Percentiles rank a stretch among this genome's conserved stretches.
phyloP scores from a whole-genome alignment of 2,113 vertebrate genomes.

The Notechis scutatus region DNA sequence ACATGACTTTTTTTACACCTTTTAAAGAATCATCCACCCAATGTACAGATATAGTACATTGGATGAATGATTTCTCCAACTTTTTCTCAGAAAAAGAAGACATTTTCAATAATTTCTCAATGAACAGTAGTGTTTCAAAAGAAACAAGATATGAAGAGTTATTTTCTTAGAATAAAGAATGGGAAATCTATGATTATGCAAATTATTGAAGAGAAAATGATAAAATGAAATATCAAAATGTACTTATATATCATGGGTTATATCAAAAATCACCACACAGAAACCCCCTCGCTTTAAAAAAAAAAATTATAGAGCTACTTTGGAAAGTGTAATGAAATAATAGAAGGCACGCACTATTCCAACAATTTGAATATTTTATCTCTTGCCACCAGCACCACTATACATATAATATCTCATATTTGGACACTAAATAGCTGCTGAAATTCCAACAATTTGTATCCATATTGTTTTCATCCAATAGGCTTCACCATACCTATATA shows the following conservation, averaged over 20 bases:
- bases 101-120: background rate
- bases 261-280: background rate
- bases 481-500: background rate
- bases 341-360: background rate
- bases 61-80: background rate
- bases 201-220: background rate
- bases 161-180: background rate
- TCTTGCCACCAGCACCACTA: background rate
- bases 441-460: background rate
- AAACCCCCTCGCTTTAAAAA: background rate
- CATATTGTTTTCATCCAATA: background rate
- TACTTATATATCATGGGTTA: background rate
- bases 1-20: background rate
- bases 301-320: background rate
- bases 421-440: background rate
- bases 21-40: too few relatives aligned
- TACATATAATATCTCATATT: background rate
- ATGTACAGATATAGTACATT: background rate
- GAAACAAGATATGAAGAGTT: background rate
- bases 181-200: background rate
- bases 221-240: background rate
- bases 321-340: background rate
- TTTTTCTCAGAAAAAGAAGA: background rate
- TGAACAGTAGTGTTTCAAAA: background rate
- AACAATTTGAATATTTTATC: background rate